Evolutionary conservation across 30 jellyfish, hydroid and myxozoan genomes (phyloP).

Genomic region (Mastigias papua): DNA sequence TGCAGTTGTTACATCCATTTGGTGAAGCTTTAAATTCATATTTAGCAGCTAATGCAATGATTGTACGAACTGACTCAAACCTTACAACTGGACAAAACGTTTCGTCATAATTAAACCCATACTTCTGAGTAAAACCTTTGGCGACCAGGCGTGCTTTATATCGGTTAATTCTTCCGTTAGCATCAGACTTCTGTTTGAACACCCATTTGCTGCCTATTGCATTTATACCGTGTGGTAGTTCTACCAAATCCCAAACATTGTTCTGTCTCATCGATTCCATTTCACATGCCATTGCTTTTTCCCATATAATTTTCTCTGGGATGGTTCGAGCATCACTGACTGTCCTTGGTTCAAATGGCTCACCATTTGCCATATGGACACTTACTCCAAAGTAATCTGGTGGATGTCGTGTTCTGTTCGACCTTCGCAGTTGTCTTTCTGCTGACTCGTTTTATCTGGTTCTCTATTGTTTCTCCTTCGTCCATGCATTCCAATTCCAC

Average conservation of each 20-base stretch:
- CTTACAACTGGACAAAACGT: conserved; percentile 55
- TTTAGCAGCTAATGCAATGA: conserved; percentile 57
- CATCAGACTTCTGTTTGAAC: conserved; percentile 15
- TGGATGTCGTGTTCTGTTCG: conserved; percentile 11
- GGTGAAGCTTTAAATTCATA: neutral
- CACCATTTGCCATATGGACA: conserved; percentile 22
- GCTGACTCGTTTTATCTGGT: neutral
- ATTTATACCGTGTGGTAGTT: conserved; percentile 18
- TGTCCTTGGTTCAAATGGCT: conserved; percentile 3
- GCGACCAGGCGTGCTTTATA: conserved; percentile 65
- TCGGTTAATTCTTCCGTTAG: conserved; percentile 46
- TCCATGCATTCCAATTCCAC: neutral
- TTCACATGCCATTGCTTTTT: conserved; percentile 48
- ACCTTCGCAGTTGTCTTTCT: neutral
- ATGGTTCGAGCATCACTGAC: conserved; percentile 7
- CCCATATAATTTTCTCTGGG: conserved; percentile 35
- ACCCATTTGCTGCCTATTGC: conserved; percentile 72
- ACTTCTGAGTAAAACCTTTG: conserved; percentile 49
- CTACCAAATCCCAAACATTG: conserved; percentile 55
- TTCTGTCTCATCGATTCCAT: conserved; percentile 25
- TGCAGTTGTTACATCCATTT: neutral
- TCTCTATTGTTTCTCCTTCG: neutral
- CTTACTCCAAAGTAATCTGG: conserved; percentile 49
- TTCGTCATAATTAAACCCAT: conserved; percentile 69
- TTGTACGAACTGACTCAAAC: conserved; percentile 59